These are phyloP conservation scores for Psittacara wagleri DNA, from an alignment of 2,113 vertebrate species.

Conservation along the genomic window DNA sequence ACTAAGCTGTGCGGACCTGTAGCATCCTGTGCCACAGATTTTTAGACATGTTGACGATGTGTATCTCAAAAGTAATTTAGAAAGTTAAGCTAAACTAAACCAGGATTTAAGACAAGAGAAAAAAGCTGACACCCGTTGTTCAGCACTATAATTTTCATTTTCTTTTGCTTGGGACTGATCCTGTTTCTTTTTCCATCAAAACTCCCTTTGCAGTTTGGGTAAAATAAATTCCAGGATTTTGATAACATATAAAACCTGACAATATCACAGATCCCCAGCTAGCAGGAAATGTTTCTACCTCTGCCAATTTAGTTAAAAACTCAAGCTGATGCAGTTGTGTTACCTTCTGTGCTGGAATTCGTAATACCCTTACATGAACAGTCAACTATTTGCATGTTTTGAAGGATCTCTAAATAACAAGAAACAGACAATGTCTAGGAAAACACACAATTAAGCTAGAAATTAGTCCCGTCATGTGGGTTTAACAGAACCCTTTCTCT, in stretches of 20 bases:
- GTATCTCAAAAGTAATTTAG: background rate
- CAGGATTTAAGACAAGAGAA: background rate
- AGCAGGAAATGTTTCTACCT: background rate
- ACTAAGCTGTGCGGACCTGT: background rate
- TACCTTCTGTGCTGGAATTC: background rate
- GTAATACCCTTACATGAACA: background rate
- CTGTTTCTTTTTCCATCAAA: background rate
- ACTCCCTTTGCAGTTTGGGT: background rate
- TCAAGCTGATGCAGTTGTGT: background rate
- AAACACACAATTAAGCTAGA: background rate
- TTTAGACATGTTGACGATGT: background rate
- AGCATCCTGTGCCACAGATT: background rate
- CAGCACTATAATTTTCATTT: too few species aligned
- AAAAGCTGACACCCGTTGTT: background rate
- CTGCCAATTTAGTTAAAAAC: background rate
- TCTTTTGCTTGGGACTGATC: rapidly evolving
- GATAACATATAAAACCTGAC: background rate
- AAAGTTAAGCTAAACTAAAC: background rate
- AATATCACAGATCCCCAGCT: background rate
- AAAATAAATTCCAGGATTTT: background rate
- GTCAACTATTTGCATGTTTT: background rate
- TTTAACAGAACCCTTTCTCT: background rate
- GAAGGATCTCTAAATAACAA: constrained; percentile 28
- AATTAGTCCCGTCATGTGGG: background rate
- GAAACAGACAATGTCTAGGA: constrained; percentile 40